Evolutionary conservation across 1,140 invertebrate genomes (phyloP), one percentile per base, ranked within the genome.

Genomic region (Drosophila subpulchrella): DNA sequence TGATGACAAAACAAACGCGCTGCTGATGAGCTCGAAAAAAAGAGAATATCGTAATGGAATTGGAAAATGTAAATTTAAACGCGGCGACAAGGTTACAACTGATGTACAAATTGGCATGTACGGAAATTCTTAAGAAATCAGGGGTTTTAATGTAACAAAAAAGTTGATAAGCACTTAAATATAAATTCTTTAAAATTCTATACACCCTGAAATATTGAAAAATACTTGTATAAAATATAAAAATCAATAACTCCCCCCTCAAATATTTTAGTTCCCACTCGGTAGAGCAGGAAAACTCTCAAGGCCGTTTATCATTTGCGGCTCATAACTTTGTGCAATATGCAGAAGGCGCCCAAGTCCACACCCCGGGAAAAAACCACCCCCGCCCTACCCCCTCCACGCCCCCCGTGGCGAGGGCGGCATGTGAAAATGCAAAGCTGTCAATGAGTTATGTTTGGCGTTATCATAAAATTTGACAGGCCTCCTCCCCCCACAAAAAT

Each of bases 301-400:
- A 42, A 27, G 50, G 73, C 76, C 79, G 86, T 90, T 90, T 90
- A 90, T 90, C 86, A 90, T 90, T 90, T 90, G 86, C 86, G 86
- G 86, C 86, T 90, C 86, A 90, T 90, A 90, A 90, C 86, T 86
- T 86, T 90, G 81, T 90, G 88, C 86, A 90, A 90, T 90, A 90
- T 90, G 78, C 86, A 90, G 65, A 86, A 85, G 63, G 39, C 75
- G 67, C 17, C 12, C 34, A 56, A 54, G 15, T n/a, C 56, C 51
- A 38, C 34, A n/a, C 58, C 61, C 34, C 24, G 4, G 30, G 41
- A 4, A 57, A 4, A 34, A 34, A 3, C 13, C 47, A 30, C 6
- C 6, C 20, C 13, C 47, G n/a, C 6, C 6, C 46, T 20, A 12
- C 5, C 13, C 20, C 17, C 15, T 5, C 17, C 38, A 2, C 30